Conservation (phyloP, 2,797 vertebrate genomes). For the Sebastolobus altivelis region DNA sequence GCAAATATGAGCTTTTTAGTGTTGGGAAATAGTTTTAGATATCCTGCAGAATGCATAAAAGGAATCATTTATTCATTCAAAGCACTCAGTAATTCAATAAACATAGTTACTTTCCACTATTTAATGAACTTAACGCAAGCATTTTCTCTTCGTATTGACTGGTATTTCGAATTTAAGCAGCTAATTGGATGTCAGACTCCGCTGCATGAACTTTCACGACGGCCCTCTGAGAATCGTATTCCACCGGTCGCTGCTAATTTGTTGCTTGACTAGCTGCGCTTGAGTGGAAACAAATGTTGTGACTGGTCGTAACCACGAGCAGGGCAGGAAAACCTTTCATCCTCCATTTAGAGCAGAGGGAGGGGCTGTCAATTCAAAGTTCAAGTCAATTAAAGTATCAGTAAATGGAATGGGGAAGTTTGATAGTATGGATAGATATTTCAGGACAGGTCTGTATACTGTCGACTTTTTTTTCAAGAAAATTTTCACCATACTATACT, state of each 20-base stretch:
- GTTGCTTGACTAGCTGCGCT: conserved; percentile 57
- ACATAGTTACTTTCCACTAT: background rate
- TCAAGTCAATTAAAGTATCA: conserved; percentile 5
- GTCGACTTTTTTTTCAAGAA: no score
- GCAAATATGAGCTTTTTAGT: background rate
- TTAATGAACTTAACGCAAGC: conserved; percentile 17
- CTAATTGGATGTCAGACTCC: conserved; percentile 60
- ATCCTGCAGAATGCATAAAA: conserved; percentile 12
- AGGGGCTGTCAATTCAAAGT: background rate
- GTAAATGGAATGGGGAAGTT: background rate
- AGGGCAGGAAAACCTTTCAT: conserved; percentile 27
- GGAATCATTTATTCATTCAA: background rate
- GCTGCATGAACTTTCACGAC: conserved; percentile 41
- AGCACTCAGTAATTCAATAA: conserved; percentile 8
- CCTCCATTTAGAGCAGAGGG: background rate
- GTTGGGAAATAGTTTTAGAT: background rate
- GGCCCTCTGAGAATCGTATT: conserved; percentile 54
- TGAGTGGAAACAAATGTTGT: conserved; percentile 43
- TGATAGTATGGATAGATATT: background rate
- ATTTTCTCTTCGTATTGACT: conserved; percentile 28
- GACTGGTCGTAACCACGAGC: conserved; percentile 43
- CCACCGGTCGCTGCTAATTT: conserved; percentile 67
- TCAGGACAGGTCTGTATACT: background rate
- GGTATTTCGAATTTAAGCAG: conserved; percentile 27
- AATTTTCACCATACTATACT: no score